Evolutionary conservation across 2,888 invertebrate genomes (phyloP).

Genomic region (Cheilosia impressa): DNA sequence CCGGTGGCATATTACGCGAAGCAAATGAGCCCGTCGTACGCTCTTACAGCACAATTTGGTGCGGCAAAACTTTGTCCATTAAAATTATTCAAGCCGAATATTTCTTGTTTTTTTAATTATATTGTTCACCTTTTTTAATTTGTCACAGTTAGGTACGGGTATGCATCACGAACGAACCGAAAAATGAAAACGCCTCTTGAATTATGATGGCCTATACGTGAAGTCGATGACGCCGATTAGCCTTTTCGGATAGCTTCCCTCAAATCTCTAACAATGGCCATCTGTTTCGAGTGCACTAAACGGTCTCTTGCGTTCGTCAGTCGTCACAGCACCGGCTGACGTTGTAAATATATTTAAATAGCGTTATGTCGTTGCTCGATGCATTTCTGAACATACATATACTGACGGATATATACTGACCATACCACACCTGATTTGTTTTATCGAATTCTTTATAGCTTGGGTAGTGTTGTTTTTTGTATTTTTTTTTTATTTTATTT

Average conservation of each 20-base stretch:
- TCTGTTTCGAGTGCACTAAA: constrained; percentile 21
- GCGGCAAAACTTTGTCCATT: not conserved
- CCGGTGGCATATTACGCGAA: constrained; percentile 4
- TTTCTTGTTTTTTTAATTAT: constrained; percentile 28
- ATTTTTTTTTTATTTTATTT: not conserved
- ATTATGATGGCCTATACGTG: constrained; percentile 34
- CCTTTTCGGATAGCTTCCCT: not conserved
- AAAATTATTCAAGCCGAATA: constrained; percentile 34
- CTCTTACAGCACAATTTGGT: constrained; percentile 10
- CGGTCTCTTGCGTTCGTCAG: constrained; percentile 3
- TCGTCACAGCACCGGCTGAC: not conserved
- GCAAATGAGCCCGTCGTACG: not conserved
- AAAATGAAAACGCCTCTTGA: constrained; percentile 10
- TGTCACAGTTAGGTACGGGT: constrained; percentile 5
- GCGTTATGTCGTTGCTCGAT: not conserved
- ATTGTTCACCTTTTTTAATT: constrained; percentile 23
- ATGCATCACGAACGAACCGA: not conserved
- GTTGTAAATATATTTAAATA: constrained; percentile 22
- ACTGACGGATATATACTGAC: not conserved
- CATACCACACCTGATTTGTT: constrained; percentile 60
- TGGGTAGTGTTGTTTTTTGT: not conserved
- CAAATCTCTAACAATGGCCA: constrained; percentile 12
- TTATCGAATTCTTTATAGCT: constrained; percentile 26
- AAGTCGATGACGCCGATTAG: constrained; percentile 28
- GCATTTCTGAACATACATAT: constrained; percentile 30